Evolutionary conservation across 2,113 vertebrate genomes (phyloP), one percentile per base, ranked within the genome.

Genomic region (Eurystomus gularis): DNA sequence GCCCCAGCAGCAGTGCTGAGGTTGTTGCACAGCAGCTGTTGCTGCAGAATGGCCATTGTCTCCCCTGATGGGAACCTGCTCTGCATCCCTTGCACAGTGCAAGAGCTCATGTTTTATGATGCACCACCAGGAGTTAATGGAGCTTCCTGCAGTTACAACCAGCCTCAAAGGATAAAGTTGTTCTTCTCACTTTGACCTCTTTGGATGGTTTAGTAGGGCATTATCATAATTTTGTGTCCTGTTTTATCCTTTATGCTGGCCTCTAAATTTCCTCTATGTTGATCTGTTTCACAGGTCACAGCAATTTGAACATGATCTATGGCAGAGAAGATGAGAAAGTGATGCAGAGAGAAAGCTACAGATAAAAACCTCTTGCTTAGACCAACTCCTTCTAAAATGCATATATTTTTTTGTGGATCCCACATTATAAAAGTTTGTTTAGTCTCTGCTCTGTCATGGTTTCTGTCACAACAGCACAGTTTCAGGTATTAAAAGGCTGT

Each of bases 111-210:
- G 83, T 55, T 96, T 95, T 89, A 87, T 11, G 57, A 55, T 16
- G 64, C 73, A 20, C 77, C 9, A 2, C 55, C 73, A 82, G 80
- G 42, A 96, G 65, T 86, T 92, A 94, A 96, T 89, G 72, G 81
- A 89, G 86, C 88, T 95, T 92, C 89, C 83, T 65, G 55, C 1
- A 0, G 51, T 68, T 87, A 78, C 20, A 58, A 82, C 55, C 42
- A 89, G 83, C 25, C 89, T 91, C 83, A 64, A 55, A 91, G 72
- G 39, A 94, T 91, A 42, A 92, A 89, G 89, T 84, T 96, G 80
- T 89, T 87, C 71, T 77, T 84, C 81, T 91, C 64, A 52, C 61
- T 75, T 24, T 82, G 64, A 83, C 79, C 71, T 62, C 58, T 51
- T 62, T 75, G 52, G 51, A 29, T 96, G 42, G 87, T 77, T 96